Conservation (phyloP, 1,140 invertebrate species). For the Copidosoma floridanum region DNA sequence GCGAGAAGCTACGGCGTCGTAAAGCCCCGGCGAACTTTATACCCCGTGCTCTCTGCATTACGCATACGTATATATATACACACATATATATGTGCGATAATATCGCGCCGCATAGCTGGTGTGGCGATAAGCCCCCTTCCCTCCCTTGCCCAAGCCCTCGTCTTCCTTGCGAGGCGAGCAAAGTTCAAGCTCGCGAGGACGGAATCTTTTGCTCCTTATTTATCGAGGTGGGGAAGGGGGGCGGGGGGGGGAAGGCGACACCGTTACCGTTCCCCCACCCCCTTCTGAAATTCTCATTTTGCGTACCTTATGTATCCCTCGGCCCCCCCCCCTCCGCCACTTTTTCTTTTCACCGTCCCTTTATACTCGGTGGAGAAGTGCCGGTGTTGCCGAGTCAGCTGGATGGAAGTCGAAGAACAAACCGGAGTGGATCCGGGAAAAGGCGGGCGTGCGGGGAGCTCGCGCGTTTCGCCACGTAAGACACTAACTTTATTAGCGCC, state of each 20-base stretch:
- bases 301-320: background rate
- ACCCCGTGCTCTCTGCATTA: no score
- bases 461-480: conserved; percentile 20
- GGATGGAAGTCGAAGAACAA: conserved; percentile 14
- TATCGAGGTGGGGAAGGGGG: no score
- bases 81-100: no score
- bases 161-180: no score
- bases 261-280: background rate
- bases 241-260: no score
- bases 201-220: no score
- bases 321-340: background rate
- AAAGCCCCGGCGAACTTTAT: no score
- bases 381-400: conserved; percentile 18
- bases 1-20: no score
- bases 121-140: conserved; percentile 13
- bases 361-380: background rate
- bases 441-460: background rate
- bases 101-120: background rate
- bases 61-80: no score
- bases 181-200: no score
- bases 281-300: no score
- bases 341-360: background rate
- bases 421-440: background rate
- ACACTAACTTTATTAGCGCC: conserved; percentile 19
- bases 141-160: no score